Base-by-base conservation (phyloP, 2,797 vertebrate species). In the Tapirus indicus region DNA sequence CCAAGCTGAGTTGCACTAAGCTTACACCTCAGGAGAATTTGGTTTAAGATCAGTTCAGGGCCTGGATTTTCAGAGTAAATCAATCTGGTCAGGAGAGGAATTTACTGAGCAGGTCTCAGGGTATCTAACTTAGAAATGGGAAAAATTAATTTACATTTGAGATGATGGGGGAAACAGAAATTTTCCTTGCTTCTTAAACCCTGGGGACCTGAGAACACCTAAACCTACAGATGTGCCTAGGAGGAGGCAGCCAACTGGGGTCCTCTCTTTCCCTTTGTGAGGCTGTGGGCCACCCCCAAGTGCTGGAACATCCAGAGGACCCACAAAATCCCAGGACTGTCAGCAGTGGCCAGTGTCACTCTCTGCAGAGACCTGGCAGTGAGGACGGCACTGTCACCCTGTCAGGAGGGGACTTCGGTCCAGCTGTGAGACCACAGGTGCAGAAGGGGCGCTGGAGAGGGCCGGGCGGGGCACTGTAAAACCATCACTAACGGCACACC, bases 41-140 rank as follows among this genome's bases (percentile, higher is more conserved):
- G 83, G 21, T 21, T 86, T 72, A 83, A 95, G 75, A 68, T 80
- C 6, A 23, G 38, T 64, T 88, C 49, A 56, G 86, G 78, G n/a
- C 5, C 27, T 64, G 21, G 21, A 77, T 84, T 92, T 97, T 88
- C 78, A 91, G 47, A 96, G 82, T 82, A 49, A 86, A 85, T 88
- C 52, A 71, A 54, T 95, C 94, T 79, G 68, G 49, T 83, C 91
- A 80, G 83, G 38, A 91, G 49, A 79, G 49, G 77, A 69, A 77
- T 83, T 64, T 68, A 77, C 23, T 23, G 64, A 38, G 54, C 35
- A 64, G 60, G 44, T 88, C 72, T 72, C 44, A 5, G n/a, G 18
- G 27, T n/a, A 0, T 74, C 68, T 66, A 72, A 52, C 10, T 9
- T 64, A 85, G 88, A 95, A 88, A 86, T n/a, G 25, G 72, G 62